Conservation (phyloP, 2,888 invertebrate genomes). For the Erebia ligea region DNA sequence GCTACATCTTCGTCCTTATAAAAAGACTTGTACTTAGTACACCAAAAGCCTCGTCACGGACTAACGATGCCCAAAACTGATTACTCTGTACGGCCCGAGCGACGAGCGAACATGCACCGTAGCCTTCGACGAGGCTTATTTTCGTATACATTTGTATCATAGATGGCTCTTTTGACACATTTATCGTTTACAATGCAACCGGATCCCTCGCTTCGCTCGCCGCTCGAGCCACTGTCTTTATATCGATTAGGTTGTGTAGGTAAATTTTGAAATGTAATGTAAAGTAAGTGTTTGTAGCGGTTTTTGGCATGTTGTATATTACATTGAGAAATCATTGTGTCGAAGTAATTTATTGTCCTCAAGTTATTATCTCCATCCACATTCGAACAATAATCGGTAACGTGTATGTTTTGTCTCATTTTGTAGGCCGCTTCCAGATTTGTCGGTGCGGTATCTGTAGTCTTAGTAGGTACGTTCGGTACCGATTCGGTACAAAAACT, state of each 20-base stretch:
- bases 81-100: slow-evolving; percentile 51
- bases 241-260: slow-evolving; percentile 71
- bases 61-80: slow-evolving; percentile 52
- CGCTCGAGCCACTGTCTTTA: slow-evolving; percentile 56
- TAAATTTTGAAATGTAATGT: slow-evolving; percentile 57
- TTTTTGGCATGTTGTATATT: slow-evolving; percentile 64
- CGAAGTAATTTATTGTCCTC: slow-evolving; percentile 65
- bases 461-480: too few species aligned
- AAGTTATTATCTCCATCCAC: slow-evolving; percentile 79
- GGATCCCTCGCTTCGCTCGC: slow-evolving; percentile 47
- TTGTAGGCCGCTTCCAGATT: too few species aligned
- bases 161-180: slow-evolving; percentile 32
- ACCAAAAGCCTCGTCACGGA: slow-evolving; percentile 61
- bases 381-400: slow-evolving; percentile 72
- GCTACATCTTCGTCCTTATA: slow-evolving; percentile 78
- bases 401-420: slow-evolving; percentile 39
- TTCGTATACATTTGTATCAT: slow-evolving; percentile 36
- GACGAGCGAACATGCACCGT: slow-evolving; percentile 47
- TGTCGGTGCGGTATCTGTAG: too few species aligned
- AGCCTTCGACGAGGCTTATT: slow-evolving; percentile 22
- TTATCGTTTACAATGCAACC: slow-evolving; percentile 27
- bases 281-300: slow-evolving; percentile 60
- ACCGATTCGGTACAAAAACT: too few species aligned
- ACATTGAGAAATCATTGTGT: slow-evolving; percentile 47
- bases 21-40: slow-evolving; percentile 82